Percentiles rank a stretch among this genome's conserved stretches.
Evolutionary conservation across 1,140 invertebrate genomes (phyloP).

Genomic region (Teleogryllus occipitalis): DNA sequence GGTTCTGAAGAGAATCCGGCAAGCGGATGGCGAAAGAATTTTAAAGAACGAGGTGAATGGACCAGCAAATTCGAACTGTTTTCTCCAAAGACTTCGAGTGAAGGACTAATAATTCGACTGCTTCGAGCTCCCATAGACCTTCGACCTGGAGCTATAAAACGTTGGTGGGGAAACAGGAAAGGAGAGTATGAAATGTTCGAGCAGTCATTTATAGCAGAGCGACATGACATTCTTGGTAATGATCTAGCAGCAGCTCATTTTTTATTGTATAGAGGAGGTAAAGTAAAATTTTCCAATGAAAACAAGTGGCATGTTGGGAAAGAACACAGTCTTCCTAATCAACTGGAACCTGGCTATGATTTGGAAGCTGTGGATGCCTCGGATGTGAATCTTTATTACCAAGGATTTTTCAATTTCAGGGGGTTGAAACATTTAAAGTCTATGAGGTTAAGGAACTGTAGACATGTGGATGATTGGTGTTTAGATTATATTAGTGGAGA

Average conservation of each 20-base stretch:
- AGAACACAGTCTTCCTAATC: conserved; percentile 43
- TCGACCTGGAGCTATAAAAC: conserved; percentile 32
- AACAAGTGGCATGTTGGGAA: conserved; percentile 36
- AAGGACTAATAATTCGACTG: background rate
- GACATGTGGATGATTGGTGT: conserved; percentile 65
- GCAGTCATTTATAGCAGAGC: conserved; percentile 39
- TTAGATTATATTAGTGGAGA: conserved; percentile 53
- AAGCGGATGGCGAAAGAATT: too few species aligned
- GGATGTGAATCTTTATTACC: conserved; percentile 51
- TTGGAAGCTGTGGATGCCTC: conserved; percentile 61
- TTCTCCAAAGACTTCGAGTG: too few species aligned
- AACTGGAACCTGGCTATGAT: conserved; percentile 33
- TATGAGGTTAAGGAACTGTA: conserved; percentile 53
- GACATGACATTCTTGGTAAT: conserved; percentile 46
- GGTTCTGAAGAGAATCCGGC: too few species aligned
- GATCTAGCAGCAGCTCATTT: conserved; percentile 70
- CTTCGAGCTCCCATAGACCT: conserved; percentile 41
- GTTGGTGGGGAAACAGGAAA: conserved; percentile 38
- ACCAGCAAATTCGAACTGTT: too few species aligned
- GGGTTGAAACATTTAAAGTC: conserved; percentile 50
- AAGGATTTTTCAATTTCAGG: conserved; percentile 57
- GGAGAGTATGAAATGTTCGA: conserved; percentile 31
- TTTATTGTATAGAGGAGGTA: conserved; percentile 53
- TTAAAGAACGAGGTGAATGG: too few species aligned
- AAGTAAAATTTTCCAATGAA: conserved; percentile 53